These are phyloP conservation scores for Drosophila nr. perissopoda DNA, from an alignment of 2,888 invertebrate genomes.

Conservation along the genomic window DNA sequence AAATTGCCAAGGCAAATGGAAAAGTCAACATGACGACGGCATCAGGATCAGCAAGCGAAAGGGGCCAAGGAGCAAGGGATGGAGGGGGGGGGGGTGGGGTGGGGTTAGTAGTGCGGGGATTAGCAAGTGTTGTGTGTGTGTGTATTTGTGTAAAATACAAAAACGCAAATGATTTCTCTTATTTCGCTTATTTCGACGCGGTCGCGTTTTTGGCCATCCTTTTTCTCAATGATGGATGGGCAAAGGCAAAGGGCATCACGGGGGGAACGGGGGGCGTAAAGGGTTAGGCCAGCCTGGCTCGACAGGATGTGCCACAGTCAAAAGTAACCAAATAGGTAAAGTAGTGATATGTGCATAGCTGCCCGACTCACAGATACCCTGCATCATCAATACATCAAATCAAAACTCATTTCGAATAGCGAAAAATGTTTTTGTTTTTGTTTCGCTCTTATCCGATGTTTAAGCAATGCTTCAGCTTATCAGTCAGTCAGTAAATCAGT, in stretches of 20 bases:
- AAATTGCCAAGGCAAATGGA: constrained; percentile 76
- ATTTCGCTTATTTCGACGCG: constrained; percentile 70
- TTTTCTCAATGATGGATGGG: constrained; percentile 38
- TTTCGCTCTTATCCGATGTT: not conserved
- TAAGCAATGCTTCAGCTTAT: not conserved
- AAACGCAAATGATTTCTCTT: constrained; percentile 77
- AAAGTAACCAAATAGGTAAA: constrained; percentile 6
- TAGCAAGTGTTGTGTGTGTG: constrained; percentile 43
- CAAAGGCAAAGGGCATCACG: not conserved
- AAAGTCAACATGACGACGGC: constrained; percentile 70
- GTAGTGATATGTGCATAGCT: not conserved
- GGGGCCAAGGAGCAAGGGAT: not conserved
- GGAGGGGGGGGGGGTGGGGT: not conserved
- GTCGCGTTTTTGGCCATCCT: constrained; percentile 32
- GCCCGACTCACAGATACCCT: constrained; percentile 8
- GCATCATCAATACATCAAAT: too few species aligned
- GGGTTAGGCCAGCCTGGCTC: constrained; percentile 4
- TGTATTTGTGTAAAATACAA: constrained; percentile 42
- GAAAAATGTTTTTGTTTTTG: not conserved
- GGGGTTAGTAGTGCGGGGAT: constrained; percentile 29
- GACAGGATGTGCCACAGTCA: constrained; percentile 13
- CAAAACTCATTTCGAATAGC: too few species aligned
- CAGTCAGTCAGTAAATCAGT: not conserved
- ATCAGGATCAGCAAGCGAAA: constrained; percentile 49
- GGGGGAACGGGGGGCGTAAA: not conserved